Evolutionary conservation across 2,888 invertebrate genomes (phyloP), one percentile per base, ranked within the genome.

Genomic region (Archaeoteleia sp.): DNA sequence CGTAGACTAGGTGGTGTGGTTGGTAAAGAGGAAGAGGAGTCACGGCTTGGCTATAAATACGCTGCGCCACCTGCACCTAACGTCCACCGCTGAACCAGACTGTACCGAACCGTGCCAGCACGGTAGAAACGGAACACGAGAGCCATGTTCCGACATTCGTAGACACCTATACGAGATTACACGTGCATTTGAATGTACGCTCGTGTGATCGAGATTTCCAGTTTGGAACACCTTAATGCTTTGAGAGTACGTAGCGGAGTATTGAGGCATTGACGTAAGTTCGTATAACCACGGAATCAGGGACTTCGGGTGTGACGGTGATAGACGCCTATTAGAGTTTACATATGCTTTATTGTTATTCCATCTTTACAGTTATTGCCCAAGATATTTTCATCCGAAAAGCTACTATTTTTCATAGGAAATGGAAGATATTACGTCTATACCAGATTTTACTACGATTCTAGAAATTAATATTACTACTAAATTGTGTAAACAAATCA

Each of bases 11-110:
- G n/a, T 48, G 55, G 46, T 60, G 65, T 65, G 67, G 68, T 66
- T 65, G 48, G 67, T 57, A 55, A 67, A 70, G 67, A 62, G 58
- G 48, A 67, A 67, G 62, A 55, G 51, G 51, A 78, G 79, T 78
- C 79, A 79, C 79, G 79, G 72, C 76, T 73, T 54, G 75, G 76
- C 79, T 78, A 79, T 79, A 79, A 79, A 79, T 79, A 79, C 74
- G 70, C 63, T 62, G 77, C 77, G 69, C 77, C 79, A 79, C 78
- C 78, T 79, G 79, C 78, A 78, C 70, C 75, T 76, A 79, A 79
- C 78, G 78, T 78, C 74, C 82, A 79, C 74, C 77, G 73, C 74
- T 60, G 74, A 78, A 76, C 73, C 77, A 76, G 79, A 76, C 80
- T 75, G 73, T 76, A 76, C 74, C 71, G 39, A 54, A 62, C 48